These are phyloP conservation scores for Buceros bicornis DNA, from an alignment of 2,797 vertebrate genomes.

Conservation along the genomic window DNA sequence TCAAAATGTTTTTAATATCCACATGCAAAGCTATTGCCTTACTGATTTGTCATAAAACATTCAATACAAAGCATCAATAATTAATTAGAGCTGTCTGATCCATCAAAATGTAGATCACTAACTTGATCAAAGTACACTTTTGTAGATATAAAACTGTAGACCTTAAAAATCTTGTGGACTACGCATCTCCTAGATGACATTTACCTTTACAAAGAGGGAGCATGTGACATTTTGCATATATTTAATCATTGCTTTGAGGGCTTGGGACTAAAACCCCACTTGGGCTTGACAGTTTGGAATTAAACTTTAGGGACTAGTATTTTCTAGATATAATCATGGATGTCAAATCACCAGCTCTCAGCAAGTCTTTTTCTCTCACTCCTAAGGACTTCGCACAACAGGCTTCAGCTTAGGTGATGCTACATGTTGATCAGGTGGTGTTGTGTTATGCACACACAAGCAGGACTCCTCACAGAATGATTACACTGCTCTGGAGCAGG, in stretches of 20 bases:
- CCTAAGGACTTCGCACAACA: neutral
- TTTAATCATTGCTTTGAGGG: neutral
- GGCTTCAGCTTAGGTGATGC: neutral
- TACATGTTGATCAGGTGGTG: neutral
- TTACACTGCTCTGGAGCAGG: neutral
- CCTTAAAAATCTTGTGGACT: neutral
- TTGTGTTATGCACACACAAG: too few species aligned
- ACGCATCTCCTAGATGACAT: neutral
- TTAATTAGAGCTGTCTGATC: constrained; percentile 60
- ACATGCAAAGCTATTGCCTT: constrained; percentile 32
- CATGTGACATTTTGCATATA: neutral
- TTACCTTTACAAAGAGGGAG: neutral
- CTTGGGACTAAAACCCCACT: neutral
- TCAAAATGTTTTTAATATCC: neutral
- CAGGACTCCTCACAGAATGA: neutral
- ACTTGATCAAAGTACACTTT: constrained; percentile 44
- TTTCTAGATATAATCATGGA: neutral
- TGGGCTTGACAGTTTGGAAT: neutral
- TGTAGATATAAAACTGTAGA: constrained; percentile 41
- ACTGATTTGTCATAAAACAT: constrained; percentile 63
- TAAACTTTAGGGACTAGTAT: neutral
- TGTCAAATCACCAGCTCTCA: neutral
- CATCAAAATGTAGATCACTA: constrained; percentile 48
- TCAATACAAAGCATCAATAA: constrained; percentile 62
- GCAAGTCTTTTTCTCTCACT: neutral